These are phyloP conservation scores for Solea senegalensis DNA, from an alignment of 2,113 vertebrate species.

Conservation along the genomic window DNA sequence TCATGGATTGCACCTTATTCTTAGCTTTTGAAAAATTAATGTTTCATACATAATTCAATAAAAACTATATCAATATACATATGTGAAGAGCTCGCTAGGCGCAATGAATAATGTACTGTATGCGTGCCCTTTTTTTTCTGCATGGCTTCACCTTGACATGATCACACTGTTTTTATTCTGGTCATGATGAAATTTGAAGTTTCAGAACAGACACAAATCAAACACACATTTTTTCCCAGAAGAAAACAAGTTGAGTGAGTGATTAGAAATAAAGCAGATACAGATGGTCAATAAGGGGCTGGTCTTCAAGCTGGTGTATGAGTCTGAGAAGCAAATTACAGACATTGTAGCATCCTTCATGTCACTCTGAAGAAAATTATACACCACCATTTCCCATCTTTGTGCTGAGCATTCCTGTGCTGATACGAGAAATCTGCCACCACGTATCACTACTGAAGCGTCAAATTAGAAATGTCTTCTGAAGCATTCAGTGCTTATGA, in stretches of 20 bases:
- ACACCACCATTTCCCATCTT: background rate
- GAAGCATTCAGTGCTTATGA: background rate
- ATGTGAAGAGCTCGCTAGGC: no score
- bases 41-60: no score
- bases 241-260: background rate
- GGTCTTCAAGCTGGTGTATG: background rate
- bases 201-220: background rate
- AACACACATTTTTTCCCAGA: no score
- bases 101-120: no score
- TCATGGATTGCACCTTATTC: no score
- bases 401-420: background rate
- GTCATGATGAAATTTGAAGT: background rate
- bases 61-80: no score
- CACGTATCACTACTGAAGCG: slow-evolving; percentile 8
- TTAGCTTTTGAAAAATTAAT: no score
- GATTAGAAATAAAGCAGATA: background rate
- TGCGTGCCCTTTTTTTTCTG: no score
- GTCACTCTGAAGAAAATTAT: slow-evolving; percentile 1
- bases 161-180: background rate
- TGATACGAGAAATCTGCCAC: background rate
- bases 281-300: background rate
- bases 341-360: background rate
- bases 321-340: slow-evolving; percentile 1
- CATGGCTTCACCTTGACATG: background rate
- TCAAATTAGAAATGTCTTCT: slow-evolving; percentile 43